phyloP scores from a whole-genome alignment of 2,888 invertebrate species.

The Trissolcus japonicus region DNA sequence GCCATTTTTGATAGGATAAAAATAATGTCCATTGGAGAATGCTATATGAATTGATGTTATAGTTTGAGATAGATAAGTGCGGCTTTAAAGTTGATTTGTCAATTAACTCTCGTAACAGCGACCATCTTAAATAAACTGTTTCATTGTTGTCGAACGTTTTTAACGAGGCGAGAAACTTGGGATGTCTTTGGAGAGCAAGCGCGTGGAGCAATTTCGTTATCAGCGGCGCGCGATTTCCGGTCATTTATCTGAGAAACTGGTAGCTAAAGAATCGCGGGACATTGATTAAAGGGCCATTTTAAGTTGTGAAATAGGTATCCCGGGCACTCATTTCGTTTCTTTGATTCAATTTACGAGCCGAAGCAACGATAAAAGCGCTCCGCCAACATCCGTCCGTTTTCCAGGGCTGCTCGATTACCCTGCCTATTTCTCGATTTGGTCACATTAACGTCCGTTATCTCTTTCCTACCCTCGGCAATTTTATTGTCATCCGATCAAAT shows the following conservation, averaged over 20 bases:
- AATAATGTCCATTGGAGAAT: too few relatives aligned
- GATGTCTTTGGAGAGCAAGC: background rate
- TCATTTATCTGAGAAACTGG: slow-evolving; percentile 72
- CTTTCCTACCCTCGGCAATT: slow-evolving; percentile 49
- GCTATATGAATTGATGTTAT: too few relatives aligned
- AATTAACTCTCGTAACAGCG: too few relatives aligned
- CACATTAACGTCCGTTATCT: slow-evolving; percentile 59
- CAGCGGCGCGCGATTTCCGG: slow-evolving; percentile 71
- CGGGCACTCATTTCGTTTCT: slow-evolving; percentile 66
- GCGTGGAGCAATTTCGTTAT: slow-evolving; percentile 73
- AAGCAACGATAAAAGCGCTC: slow-evolving; percentile 64
- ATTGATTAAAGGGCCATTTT: slow-evolving; percentile 72
- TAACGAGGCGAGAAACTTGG: too few relatives aligned
- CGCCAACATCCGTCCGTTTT: slow-evolving; percentile 55
- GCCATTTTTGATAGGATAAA: too few relatives aligned
- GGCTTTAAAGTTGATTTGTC: too few relatives aligned
- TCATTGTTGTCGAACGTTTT: too few relatives aligned
- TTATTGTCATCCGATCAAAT: slow-evolving; percentile 70
- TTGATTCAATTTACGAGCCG: slow-evolving; percentile 74
- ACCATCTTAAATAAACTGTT: too few relatives aligned
- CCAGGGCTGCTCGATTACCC: slow-evolving; percentile 49
- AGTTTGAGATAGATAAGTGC: too few relatives aligned
- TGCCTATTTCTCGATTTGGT: slow-evolving; percentile 47
- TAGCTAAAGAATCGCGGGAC: slow-evolving; percentile 67
- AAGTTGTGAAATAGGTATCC: slow-evolving; percentile 67